These are phyloP conservation scores for Saguinus midas DNA, from an alignment of 2,113 vertebrate species.

Conservation along the genomic window DNA sequence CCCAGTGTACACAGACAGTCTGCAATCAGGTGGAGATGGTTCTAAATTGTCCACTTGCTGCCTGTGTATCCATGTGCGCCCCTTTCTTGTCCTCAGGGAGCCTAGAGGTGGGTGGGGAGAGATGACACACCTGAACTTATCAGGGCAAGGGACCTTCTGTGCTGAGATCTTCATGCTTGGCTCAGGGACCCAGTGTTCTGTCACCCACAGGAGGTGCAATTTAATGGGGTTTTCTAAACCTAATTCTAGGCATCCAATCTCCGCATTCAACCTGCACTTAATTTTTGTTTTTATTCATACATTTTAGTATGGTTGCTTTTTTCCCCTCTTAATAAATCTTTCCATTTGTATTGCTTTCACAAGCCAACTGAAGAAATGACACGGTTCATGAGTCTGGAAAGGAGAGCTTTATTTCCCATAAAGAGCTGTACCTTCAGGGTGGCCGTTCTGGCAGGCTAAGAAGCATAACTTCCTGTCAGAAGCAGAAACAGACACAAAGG, in stretches of 20 bases:
- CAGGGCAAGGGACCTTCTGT: neutral
- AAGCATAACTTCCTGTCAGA: too few relatives aligned
- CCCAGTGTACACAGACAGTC: too few relatives aligned
- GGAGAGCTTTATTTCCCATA: too few relatives aligned
- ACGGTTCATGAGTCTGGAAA: too few relatives aligned
- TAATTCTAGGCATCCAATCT: neutral
- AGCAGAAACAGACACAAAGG: too few relatives aligned
- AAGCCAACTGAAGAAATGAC: too few relatives aligned
- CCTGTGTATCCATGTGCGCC: accelerated
- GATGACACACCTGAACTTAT: too few relatives aligned
- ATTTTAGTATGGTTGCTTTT: neutral
- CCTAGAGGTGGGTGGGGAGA: neutral
- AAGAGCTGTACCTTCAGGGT: too few relatives aligned
- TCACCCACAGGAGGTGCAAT: neutral
- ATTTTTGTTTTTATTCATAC: neutral
- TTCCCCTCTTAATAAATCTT: neutral
- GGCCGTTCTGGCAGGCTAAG: too few relatives aligned
- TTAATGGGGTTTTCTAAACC: neutral
- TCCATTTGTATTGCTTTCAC: slow-evolving; percentile 16
- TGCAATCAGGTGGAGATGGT: neutral
- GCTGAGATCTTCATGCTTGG: neutral
- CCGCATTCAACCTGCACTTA: neutral
- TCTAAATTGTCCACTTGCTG: neutral
- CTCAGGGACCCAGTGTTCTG: accelerated
- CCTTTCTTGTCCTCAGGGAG: neutral